Evolutionary conservation across 2,888 invertebrate genomes (phyloP).

Genomic region (Didymodactylos carnosus): DNA sequence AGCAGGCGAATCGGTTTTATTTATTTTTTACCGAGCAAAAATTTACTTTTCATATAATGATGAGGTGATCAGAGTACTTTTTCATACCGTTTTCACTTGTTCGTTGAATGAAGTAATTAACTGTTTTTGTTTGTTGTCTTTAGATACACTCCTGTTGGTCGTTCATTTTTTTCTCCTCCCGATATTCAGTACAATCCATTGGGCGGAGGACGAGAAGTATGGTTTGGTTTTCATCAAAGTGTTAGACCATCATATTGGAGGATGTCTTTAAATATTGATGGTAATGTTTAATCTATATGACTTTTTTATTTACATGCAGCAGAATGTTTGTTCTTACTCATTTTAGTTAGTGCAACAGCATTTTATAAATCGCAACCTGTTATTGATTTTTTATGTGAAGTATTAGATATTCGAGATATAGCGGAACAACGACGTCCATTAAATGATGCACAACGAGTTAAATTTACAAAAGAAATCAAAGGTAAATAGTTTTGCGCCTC

Average conservation of each 20-base stretch:
- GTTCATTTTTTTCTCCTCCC: conserved; percentile 95
- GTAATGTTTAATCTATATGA: neutral
- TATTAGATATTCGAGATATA: conserved; percentile 53
- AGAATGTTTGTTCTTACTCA: no score
- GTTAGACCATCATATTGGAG: conserved; percentile 99
- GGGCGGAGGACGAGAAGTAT: conserved; percentile 84
- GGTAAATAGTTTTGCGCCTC: conserved; percentile 33
- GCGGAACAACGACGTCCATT: conserved; percentile 84
- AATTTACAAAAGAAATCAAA: conserved; percentile 99
- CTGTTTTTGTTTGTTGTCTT: neutral
- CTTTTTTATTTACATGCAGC: no score
- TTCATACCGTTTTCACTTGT: no score
- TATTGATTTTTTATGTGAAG: conserved; percentile 99
- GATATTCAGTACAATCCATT: conserved; percentile 81
- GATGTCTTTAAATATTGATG: conserved; percentile 99
- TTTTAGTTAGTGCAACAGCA: conserved; percentile 81
- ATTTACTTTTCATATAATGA: no score
- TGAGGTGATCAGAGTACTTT: no score
- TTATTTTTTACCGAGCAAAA: no score
- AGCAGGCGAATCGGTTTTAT: no score
- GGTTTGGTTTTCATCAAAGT: conserved; percentile 99
- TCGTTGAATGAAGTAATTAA: no score
- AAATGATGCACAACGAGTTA: conserved; percentile 92
- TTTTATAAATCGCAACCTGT: conserved; percentile 99
- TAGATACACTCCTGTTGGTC: conserved; percentile 82